phyloP scores from a whole-genome alignment of 2,888 invertebrate genomes.

The Phorcus lineatus region DNA sequence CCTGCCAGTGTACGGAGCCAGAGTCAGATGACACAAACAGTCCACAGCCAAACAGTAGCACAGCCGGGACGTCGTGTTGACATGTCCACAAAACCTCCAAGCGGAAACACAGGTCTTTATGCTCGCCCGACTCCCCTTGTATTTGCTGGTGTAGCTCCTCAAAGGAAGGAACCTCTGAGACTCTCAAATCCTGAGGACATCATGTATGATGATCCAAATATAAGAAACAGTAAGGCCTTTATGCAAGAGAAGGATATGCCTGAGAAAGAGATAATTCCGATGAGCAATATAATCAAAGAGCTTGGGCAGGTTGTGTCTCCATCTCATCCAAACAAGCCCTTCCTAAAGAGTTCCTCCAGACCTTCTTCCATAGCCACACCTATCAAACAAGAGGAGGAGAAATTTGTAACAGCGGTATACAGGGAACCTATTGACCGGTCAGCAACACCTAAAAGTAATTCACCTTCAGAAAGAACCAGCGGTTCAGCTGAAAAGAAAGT shows the following conservation, averaged over 20 bases:
- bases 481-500: slow-evolving; percentile 32
- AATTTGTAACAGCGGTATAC: slow-evolving; percentile 65
- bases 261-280: slow-evolving; percentile 55
- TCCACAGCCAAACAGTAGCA: slow-evolving; percentile 48
- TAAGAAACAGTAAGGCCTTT: slow-evolving; percentile 28
- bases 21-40: neutral
- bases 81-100: slow-evolving; percentile 40
- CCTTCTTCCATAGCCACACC: slow-evolving; percentile 19
- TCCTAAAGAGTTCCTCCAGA: slow-evolving; percentile 28
- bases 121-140: slow-evolving; percentile 55
- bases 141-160: slow-evolving; percentile 49
- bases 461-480: slow-evolving; percentile 34
- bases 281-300: slow-evolving; percentile 60
- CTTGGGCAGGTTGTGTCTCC: slow-evolving; percentile 53
- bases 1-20: neutral
- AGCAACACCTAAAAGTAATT: slow-evolving; percentile 28
- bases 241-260: slow-evolving; percentile 43
- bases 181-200: slow-evolving; percentile 35
- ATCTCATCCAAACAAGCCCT: slow-evolving; percentile 31
- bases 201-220: slow-evolving; percentile 34
- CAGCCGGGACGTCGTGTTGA: slow-evolving; percentile 39
- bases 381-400: slow-evolving; percentile 45
- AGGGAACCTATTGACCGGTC: slow-evolving; percentile 59
- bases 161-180: slow-evolving; percentile 45
- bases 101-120: slow-evolving; percentile 41